These are phyloP conservation scores for Tympanoctomys barrerae DNA, from an alignment of 2,797 vertebrate genomes.

Conservation along the genomic window DNA sequence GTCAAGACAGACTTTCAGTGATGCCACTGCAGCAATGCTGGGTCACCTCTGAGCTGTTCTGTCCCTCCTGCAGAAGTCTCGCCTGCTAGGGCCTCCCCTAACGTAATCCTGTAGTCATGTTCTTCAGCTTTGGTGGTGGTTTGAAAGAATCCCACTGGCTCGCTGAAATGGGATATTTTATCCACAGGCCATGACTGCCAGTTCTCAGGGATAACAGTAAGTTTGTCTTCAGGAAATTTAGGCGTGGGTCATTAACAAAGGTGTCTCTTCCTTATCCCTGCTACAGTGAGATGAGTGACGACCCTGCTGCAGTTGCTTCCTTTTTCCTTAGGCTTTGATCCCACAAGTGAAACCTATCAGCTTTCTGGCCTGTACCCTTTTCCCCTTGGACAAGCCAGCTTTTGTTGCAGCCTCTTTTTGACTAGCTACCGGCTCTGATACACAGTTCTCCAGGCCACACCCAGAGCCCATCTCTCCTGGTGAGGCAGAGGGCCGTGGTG, in stretches of 20 bases:
- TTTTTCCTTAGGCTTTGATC: background rate
- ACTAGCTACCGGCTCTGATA: background rate
- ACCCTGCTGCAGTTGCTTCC: rapidly evolving
- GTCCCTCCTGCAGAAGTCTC: background rate
- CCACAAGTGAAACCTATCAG: background rate
- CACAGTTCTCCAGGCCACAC: background rate
- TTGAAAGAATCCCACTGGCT: background rate
- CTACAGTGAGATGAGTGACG: rapidly evolving
- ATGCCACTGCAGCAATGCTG: too few relatives aligned
- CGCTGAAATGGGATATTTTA: background rate
- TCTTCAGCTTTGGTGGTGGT: background rate
- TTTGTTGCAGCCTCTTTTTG: background rate
- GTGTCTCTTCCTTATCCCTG: background rate
- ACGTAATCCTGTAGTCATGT: background rate
- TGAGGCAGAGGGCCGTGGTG: rapidly evolving
- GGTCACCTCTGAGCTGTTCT: background rate
- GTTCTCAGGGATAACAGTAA: background rate
- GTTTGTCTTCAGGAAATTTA: background rate
- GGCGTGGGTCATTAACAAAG: background rate
- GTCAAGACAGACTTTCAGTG: background rate
- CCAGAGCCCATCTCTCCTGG: too few relatives aligned
- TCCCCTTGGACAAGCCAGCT: rapidly evolving
- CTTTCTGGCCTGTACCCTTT: background rate
- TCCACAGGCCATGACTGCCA: background rate
- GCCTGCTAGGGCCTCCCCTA: rapidly evolving